phyloP scores from a whole-genome alignment of 2,113 vertebrate species.

The Egretta garzetta region DNA sequence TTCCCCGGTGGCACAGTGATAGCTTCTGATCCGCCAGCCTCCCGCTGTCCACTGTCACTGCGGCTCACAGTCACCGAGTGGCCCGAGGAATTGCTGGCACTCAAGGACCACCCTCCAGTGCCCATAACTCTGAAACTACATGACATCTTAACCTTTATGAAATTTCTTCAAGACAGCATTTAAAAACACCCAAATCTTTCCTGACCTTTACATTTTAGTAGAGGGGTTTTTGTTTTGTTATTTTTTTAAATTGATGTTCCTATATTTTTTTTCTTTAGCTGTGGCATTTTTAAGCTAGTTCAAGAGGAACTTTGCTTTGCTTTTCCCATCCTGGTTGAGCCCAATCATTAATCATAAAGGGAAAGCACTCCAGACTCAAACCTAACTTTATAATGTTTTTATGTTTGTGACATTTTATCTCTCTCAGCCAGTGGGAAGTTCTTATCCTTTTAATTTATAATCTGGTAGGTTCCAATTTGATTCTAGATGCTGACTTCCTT shows the following conservation, averaged over 20 bases:
- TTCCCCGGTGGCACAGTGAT: constrained; percentile 74
- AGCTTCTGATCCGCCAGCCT: constrained; percentile 72
- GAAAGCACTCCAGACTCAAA: constrained; percentile 68
- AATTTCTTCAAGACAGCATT: constrained; percentile 85
- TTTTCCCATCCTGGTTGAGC: constrained; percentile 71
- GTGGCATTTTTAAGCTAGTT: constrained; percentile 84
- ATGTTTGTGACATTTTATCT: constrained; percentile 80
- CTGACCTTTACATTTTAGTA: constrained; percentile 84
- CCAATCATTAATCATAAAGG: constrained; percentile 81
- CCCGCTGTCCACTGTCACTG: constrained; percentile 82
- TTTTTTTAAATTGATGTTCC: constrained; percentile 82
- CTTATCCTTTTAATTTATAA: constrained; percentile 70
- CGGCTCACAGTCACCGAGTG: constrained; percentile 80
- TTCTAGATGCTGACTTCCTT: constrained; percentile 20
- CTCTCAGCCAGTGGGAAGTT: constrained; percentile 62
- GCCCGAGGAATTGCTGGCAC: constrained; percentile 75
- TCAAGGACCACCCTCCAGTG: constrained; percentile 73
- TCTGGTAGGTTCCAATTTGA: constrained; percentile 46
- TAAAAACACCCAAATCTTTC: constrained; percentile 89
- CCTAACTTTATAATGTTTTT: constrained; percentile 77
- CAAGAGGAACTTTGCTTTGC: constrained; percentile 76
- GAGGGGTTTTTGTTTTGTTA: constrained; percentile 64
- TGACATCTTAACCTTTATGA: constrained; percentile 89
- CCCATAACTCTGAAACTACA: constrained; percentile 81
- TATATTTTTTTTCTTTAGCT: constrained; percentile 71